A percentile compares a stretch with the other conserved stretches of the same genome.
These are phyloP conservation scores for Spinibarbus caldwelli DNA, from an alignment of 2,797 vertebrate species.

Conservation along the genomic window DNA sequence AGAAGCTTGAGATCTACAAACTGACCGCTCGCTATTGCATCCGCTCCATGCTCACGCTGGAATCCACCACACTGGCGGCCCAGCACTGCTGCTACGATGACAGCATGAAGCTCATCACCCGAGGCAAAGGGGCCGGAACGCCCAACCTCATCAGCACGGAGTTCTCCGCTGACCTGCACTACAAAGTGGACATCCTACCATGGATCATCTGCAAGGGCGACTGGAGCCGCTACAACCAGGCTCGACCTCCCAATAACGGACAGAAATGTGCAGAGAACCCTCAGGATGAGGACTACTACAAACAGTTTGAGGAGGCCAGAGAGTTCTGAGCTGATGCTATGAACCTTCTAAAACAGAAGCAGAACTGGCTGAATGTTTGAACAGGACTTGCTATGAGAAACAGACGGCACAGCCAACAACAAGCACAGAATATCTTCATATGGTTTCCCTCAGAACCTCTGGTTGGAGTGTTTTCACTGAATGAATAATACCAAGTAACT, in stretches of 20 bases:
- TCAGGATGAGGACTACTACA: conserved; percentile 85
- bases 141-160: conserved; percentile 94
- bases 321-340: conserved; percentile 80
- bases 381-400: conserved; percentile 28
- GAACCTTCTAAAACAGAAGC: conserved; percentile 17
- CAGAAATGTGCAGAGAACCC: conserved; percentile 85
- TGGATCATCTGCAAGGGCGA: conserved; percentile 97
- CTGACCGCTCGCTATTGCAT: conserved; percentile 90
- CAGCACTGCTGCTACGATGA: conserved; percentile 95
- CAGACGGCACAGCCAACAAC: background rate
- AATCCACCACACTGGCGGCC: conserved; percentile 89
- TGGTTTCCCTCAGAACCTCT: conserved; percentile 5
- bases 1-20: conserved; percentile 93
- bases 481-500: conserved; percentile 2
- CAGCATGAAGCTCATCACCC: conserved; percentile 87
- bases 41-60: conserved; percentile 88
- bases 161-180: conserved; percentile 94
- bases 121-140: conserved; percentile 87
- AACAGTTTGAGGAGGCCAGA: conserved; percentile 90
- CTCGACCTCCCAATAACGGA: conserved; percentile 91
- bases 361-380: conserved; percentile 27
- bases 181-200: conserved; percentile 93
- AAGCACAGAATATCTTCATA: conserved; percentile 8
- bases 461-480: background rate
- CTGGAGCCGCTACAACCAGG: conserved; percentile 92